Evolutionary conservation across 2,113 vertebrate genomes (phyloP), one percentile per base, ranked within the genome.

Genomic region (Saimiri boliviensis): DNA sequence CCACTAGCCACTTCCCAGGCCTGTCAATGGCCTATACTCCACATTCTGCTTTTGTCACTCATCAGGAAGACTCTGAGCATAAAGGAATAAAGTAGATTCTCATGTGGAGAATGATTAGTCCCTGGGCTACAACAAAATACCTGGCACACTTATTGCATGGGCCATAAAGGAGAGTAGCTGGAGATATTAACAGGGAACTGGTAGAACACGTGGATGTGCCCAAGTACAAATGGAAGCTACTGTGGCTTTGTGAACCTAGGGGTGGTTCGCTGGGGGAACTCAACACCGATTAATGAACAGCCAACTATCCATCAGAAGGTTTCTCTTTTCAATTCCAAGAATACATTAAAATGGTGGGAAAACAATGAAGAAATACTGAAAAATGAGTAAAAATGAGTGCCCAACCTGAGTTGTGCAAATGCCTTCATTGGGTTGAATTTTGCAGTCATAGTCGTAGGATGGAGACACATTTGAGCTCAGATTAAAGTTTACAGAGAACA

Each of bases 401-500:
- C 5, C 47, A 83, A 79, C n/a, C 1, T 32, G 42, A 92, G 37
- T 20, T 52, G 23, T 30, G 42, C 20, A 83, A 58, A 42, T 30
- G 54, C 30, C 16, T 77, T 21, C 2, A 3, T 1, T 92, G 47
- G 5, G 11, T 13, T 84, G 13, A 12, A 30, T 63, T 89, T 77
- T 79, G 5, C 17, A 74, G 5, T 63, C 21, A 20, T 6, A 45
- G 52, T 70, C 60, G 40, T 37, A 37, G 3, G 40, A 42, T 30
- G 94, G 32, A 52, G 13, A 93, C 35, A 47, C n/a, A 86, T 58
- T 35, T n/a, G 54, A 94, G 70, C 37, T 86, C 73, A 89, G 32
- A 80, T 71, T 19, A 71, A 83, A 96, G 56, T 80, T 92, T 70
- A 32, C 20, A 83, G 52, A 83, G 21, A 95, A 80, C 86, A 83